Conservation (phyloP, 2,797 vertebrate genomes). For the Garrulus glandarius region DNA sequence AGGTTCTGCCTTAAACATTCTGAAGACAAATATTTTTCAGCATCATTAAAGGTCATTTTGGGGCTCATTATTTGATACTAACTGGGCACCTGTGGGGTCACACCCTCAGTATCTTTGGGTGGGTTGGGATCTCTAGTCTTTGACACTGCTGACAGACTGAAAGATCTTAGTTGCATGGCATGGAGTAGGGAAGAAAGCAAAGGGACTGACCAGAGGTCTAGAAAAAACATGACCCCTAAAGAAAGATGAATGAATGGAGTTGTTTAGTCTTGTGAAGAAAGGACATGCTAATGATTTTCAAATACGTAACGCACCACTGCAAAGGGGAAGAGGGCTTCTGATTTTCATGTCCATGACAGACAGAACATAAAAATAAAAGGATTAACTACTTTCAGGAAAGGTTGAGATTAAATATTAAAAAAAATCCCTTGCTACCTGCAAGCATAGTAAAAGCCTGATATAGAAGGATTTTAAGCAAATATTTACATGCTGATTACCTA, state of each 20-base stretch:
- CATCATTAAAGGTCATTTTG: neutral
- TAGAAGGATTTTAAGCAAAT: neutral
- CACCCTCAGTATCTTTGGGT: neutral
- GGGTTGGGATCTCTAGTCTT: neutral
- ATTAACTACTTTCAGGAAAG: neutral
- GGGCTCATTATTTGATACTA: neutral
- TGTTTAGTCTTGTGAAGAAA: slow-evolving; percentile 31
- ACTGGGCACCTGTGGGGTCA: neutral
- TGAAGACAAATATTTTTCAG: neutral
- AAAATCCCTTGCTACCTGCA: neutral
- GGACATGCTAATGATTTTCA: slow-evolving; percentile 17
- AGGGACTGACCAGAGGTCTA: slow-evolving; percentile 23
- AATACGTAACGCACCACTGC: neutral
- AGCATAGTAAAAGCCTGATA: neutral
- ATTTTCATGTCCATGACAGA: neutral
- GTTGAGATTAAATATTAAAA: neutral
- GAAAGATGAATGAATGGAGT: slow-evolving; percentile 41
- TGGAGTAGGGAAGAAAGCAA: slow-evolving; percentile 27
- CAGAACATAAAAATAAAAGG: neutral
- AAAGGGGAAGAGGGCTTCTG: neutral
- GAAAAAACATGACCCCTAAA: slow-evolving; percentile 55
- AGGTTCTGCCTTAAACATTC: neutral
- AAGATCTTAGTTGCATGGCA: neutral
- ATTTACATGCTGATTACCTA: neutral
- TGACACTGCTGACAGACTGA: slow-evolving; percentile 7